Evolutionary conservation across 2,888 invertebrate species (phyloP).

Genomic region (Blera fallax): DNA sequence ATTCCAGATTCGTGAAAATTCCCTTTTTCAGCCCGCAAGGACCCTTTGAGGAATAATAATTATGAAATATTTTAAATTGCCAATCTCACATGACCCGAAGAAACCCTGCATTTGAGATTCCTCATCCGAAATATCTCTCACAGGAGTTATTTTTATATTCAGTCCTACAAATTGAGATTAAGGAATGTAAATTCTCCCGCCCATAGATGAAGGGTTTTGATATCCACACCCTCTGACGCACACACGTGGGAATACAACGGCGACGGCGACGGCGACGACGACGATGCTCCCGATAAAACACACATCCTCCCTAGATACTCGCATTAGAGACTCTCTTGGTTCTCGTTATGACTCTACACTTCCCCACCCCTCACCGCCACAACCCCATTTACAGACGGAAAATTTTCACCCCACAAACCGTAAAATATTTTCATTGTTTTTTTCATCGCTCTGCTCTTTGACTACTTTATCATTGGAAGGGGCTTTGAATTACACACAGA

Average conservation of each 20-base stretch:
- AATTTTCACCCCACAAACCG: slow-evolving; percentile 5
- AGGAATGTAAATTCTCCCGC: slow-evolving; percentile 35
- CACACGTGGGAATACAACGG: slow-evolving; percentile 11
- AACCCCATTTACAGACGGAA: not conserved
- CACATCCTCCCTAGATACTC: not conserved
- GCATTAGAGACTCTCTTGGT: slow-evolving; percentile 2
- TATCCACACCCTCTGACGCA: not conserved
- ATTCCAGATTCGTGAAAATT: not conserved
- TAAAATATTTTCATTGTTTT: slow-evolving; percentile 47
- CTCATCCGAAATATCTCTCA: not conserved
- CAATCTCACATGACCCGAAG: slow-evolving; percentile 44
- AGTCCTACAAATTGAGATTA: slow-evolving; percentile 35
- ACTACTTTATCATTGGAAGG: not conserved
- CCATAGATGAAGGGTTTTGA: slow-evolving; percentile 3
- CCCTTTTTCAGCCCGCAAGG: not conserved
- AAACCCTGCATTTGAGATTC: not conserved
- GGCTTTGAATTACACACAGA: not conserved
- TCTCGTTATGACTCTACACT: not conserved
- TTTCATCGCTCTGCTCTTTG: slow-evolving; percentile 5
- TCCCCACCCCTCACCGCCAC: too few species aligned
- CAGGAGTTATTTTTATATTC: slow-evolving; percentile 10
- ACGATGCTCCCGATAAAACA: not conserved
- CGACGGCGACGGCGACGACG: not conserved
- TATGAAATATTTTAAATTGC: slow-evolving; percentile 56
- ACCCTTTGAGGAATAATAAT: slow-evolving; percentile 38